phyloP scores from a whole-genome alignment of 2,797 vertebrate genomes.

The Choloepus didactylus region DNA sequence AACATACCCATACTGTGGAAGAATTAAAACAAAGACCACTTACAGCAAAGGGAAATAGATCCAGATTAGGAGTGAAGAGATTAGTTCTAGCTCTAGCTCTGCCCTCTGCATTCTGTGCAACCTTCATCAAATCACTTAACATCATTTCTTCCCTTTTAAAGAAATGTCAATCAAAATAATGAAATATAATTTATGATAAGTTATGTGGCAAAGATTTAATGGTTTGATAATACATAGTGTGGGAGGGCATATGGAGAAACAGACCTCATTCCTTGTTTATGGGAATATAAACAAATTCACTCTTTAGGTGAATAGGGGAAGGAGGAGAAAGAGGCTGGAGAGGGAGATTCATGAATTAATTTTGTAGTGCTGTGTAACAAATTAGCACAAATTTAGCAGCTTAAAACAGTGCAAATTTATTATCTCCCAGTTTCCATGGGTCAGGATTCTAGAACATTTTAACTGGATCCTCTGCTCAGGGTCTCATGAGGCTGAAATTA shows the following conservation, averaged over 20 bases:
- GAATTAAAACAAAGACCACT: background rate
- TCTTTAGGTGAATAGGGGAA: no score
- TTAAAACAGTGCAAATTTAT: no score
- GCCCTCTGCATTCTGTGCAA: background rate
- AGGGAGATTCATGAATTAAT: no score
- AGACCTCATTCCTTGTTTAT: background rate
- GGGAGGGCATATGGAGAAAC: background rate
- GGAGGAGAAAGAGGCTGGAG: background rate
- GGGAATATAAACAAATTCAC: background rate
- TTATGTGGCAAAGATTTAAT: background rate
- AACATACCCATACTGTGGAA: background rate
- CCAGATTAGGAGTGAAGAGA: background rate
- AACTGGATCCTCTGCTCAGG: no score
- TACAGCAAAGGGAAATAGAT: background rate
- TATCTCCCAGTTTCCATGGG: no score
- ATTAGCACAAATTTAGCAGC: no score
- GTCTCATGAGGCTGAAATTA: no score
- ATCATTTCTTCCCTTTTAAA: background rate
- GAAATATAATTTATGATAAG: background rate
- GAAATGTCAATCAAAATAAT: background rate
- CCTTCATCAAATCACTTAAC: background rate
- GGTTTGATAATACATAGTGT: background rate
- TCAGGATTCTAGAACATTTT: no score
- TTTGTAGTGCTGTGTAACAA: no score
- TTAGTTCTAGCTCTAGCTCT: fast-evolving